These are phyloP conservation scores for Malacoctenus gilli DNA, from an alignment of 2,797 vertebrate species.

Conservation along the genomic window DNA sequence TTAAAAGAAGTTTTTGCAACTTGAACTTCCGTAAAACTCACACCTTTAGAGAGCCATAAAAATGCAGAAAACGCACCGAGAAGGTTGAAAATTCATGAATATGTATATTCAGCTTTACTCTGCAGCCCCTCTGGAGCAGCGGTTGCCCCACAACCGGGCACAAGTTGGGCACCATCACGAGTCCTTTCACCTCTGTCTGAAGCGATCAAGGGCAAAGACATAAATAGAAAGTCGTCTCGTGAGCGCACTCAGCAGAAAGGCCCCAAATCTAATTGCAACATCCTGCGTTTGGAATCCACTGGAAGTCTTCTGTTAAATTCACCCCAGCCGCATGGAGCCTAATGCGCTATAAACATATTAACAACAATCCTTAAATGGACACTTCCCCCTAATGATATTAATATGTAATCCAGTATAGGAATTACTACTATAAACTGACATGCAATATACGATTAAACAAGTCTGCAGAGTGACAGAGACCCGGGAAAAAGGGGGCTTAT, in stretches of 20 bases:
- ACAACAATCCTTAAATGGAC: constrained; percentile 20
- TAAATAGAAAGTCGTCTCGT: background rate
- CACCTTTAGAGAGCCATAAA: background rate
- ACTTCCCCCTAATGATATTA: constrained; percentile 24
- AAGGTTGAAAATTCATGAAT: background rate
- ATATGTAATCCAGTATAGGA: constrained; percentile 30
- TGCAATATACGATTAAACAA: constrained; percentile 20
- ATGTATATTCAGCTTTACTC: background rate
- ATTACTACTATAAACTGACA: constrained; percentile 20
- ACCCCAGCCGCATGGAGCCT: background rate
- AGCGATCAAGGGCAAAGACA: background rate
- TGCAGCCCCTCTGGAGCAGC: background rate
- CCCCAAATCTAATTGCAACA: background rate
- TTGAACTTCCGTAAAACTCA: background rate
- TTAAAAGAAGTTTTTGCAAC: too few relatives aligned
- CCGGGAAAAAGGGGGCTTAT: constrained; percentile 13
- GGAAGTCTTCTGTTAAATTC: background rate
- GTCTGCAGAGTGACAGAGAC: constrained; percentile 7
- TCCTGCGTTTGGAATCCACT: constrained; percentile 4
- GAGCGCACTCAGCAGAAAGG: background rate
- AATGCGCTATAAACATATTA: constrained; percentile 16
- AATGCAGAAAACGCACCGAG: background rate
- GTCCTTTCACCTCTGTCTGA: constrained; percentile 3
- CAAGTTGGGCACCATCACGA: background rate
- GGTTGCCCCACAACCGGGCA: background rate